Percentiles rank a stretch among this genome's conserved stretches.
Conservation (phyloP, 2,113 vertebrate species). For the Myrmophylax atrothorax region DNA sequence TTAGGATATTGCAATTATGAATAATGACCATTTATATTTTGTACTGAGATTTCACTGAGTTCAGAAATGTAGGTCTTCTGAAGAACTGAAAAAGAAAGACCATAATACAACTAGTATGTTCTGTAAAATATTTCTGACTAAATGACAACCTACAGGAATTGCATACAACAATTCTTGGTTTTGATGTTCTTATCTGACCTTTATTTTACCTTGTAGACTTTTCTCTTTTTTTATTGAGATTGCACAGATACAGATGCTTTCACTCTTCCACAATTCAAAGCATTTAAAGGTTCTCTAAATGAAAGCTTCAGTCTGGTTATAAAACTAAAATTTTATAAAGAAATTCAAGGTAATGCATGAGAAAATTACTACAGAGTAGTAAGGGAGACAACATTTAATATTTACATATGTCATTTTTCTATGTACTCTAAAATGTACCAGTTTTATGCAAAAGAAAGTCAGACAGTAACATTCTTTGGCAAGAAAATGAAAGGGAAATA, state of each 20-base stretch:
- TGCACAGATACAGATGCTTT: background rate
- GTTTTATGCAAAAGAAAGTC: background rate
- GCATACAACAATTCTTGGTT: background rate
- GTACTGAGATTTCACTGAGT: background rate
- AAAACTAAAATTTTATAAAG: background rate
- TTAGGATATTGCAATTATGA: background rate
- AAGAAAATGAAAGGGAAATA: background rate
- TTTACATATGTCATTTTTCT: background rate
- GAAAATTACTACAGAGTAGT: background rate
- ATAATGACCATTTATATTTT: constrained; percentile 13
- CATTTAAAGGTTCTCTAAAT: background rate
- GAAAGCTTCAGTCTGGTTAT: background rate
- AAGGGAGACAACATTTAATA: background rate
- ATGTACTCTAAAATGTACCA: background rate
- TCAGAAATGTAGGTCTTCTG: background rate
- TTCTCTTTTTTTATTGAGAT: background rate
- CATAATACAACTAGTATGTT: background rate
- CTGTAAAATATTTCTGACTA: background rate
- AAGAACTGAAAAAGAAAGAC: background rate
- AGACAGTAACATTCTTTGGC: background rate
- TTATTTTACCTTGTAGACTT: background rate
- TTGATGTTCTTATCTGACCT: background rate
- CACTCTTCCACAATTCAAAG: background rate
- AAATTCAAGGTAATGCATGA: background rate
- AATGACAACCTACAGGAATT: background rate